These are phyloP conservation scores for Ylistrum balloti DNA, from an alignment of 1,140 invertebrate genomes.

Conservation along the genomic window DNA sequence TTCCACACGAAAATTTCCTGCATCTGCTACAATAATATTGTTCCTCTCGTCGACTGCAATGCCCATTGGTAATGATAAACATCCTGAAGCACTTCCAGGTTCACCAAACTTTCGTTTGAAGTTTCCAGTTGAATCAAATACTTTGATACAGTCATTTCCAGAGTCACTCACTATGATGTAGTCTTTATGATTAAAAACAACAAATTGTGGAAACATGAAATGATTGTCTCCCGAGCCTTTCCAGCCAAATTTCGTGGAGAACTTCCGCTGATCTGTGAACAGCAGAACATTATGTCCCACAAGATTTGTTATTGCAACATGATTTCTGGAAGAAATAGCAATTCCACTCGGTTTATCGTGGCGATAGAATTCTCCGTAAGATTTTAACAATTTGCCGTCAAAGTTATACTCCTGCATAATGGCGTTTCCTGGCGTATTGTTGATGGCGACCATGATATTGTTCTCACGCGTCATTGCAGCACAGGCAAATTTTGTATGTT, in stretches of 20 bases:
- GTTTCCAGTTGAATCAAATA: constrained; percentile 75
- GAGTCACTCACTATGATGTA: constrained; percentile 77
- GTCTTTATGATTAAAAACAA: constrained; percentile 74
- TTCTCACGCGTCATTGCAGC: constrained; percentile 72
- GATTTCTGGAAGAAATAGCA: constrained; percentile 66
- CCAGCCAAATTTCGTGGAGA: constrained; percentile 98
- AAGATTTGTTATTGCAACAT: constrained; percentile 77
- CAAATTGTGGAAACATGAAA: constrained; percentile 73
- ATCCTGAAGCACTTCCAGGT: constrained; percentile 79
- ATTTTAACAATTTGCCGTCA: constrained; percentile 69
- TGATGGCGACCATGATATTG: constrained; percentile 74
- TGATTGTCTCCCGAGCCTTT: constrained; percentile 93
- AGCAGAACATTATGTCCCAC: constrained; percentile 97
- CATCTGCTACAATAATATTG: constrained; percentile 98
- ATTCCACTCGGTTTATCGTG: constrained; percentile 78
- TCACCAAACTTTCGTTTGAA: constrained; percentile 76
- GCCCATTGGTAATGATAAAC: constrained; percentile 97
- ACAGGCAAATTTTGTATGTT: constrained; percentile 70
- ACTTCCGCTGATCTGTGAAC: constrained; percentile 98
- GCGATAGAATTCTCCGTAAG: constrained; percentile 74
- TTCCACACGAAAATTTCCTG: constrained; percentile 98
- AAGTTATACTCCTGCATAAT: constrained; percentile 73
- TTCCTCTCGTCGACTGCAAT: constrained; percentile 98
- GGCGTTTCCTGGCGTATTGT: constrained; percentile 67
- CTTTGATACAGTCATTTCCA: constrained; percentile 77